These are phyloP conservation scores for Esox niger DNA, from an alignment of 2,113 vertebrate species.

Conservation along the genomic window DNA sequence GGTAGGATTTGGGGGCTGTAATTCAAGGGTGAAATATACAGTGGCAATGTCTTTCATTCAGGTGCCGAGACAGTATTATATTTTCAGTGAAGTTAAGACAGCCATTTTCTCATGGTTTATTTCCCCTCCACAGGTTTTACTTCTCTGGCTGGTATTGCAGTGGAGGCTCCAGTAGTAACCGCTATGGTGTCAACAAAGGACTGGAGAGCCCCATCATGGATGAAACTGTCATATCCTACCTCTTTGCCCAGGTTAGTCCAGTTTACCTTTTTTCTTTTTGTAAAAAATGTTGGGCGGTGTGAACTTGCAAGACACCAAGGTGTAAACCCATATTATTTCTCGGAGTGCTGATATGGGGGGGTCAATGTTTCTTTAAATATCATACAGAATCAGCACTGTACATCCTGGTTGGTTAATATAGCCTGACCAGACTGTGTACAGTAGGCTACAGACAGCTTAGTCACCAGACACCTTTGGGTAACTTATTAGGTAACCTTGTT, in stretches of 20 bases:
- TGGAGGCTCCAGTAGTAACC: slow-evolving; percentile 77
- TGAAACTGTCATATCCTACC: slow-evolving; percentile 86
- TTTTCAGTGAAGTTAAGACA: no score
- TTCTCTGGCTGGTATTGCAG: slow-evolving; percentile 91
- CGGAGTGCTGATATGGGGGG: no score
- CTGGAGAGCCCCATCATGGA: slow-evolving; percentile 88
- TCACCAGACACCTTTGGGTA: neutral
- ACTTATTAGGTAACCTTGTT: neutral
- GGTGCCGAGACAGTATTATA: neutral
- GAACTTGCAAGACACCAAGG: no score
- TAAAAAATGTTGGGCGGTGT: no score
- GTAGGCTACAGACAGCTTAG: neutral
- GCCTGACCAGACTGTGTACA: neutral
- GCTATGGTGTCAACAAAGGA: slow-evolving; percentile 82
- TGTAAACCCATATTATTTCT: no score
- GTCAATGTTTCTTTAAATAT: no score
- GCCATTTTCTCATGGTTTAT: neutral
- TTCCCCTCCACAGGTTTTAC: slow-evolving; percentile 77
- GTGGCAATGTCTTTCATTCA: no score
- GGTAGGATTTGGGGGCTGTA: slow-evolving; percentile 56
- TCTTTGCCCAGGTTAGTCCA: slow-evolving; percentile 86
- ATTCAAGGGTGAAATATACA: neutral
- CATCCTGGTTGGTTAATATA: neutral
- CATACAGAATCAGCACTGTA: no score
- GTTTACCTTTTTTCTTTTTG: no score